These are phyloP conservation scores for Platygyra sinensis DNA, from an alignment of 64 coral and sea anemone species.

Conservation along the genomic window DNA sequence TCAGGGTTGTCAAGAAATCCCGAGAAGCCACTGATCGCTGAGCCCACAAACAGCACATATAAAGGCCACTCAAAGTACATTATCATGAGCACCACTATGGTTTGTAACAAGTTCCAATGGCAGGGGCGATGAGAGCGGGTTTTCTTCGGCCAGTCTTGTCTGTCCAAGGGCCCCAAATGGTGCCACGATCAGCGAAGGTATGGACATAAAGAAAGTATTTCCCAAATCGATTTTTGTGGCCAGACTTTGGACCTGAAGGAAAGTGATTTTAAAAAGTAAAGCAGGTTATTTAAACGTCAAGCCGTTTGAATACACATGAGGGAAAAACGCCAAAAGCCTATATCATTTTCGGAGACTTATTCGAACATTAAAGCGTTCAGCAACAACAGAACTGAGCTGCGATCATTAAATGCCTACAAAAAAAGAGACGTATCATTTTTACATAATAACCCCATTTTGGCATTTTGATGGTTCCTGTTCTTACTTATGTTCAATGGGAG, in stretches of 20 bases:
- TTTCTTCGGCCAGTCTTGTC: conserved; percentile 46
- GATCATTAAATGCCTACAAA: no score
- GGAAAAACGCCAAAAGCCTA: no score
- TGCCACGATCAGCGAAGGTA: conserved; percentile 23
- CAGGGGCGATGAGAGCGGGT: conserved; percentile 12
- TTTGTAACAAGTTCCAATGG: conserved; percentile 4
- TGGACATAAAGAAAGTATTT: neutral
- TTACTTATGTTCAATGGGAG: no score
- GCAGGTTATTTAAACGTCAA: no score
- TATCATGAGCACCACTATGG: neutral
- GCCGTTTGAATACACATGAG: no score
- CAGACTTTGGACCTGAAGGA: conserved; percentile 62
- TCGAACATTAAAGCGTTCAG: no score
- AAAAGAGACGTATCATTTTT: no score
- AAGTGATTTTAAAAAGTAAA: neutral
- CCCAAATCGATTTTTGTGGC: conserved; percentile 59
- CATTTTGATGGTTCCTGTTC: no score
- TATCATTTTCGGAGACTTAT: no score
- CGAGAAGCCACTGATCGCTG: conserved; percentile 12
- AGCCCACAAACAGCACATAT: conserved; percentile 10
- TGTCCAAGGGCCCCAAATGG: conserved; percentile 56
- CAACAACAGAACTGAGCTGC: no score
- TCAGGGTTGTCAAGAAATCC: conserved; percentile 1
- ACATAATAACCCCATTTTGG: no score
- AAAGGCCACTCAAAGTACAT: conserved; percentile 35